Conservation (phyloP, 2,113 vertebrate species). For the Oplegnathus fasciatus region DNA sequence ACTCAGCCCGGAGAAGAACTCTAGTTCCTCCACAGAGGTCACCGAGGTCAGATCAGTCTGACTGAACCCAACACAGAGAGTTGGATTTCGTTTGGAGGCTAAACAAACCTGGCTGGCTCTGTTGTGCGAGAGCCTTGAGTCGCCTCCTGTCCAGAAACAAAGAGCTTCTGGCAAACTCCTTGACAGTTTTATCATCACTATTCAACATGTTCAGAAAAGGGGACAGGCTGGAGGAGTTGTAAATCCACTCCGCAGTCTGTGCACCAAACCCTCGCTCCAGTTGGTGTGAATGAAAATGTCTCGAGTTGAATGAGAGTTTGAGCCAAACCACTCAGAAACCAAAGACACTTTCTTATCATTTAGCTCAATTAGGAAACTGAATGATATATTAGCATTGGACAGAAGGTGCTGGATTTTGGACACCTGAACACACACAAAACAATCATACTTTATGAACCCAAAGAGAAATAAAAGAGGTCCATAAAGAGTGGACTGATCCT, state of each 20-base stretch:
- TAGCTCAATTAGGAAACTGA: not conserved
- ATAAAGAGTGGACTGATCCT: not conserved
- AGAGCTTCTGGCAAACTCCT: slow-evolving; percentile 31
- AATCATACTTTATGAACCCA: not conserved
- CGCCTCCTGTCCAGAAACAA: slow-evolving; percentile 20
- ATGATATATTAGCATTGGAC: not conserved
- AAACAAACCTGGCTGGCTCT: not conserved
- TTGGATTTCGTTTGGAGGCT: slow-evolving; percentile 15
- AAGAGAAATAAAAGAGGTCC: not conserved
- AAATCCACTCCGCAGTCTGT: slow-evolving; percentile 46
- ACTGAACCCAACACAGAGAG: not conserved
- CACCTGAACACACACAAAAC: not conserved
- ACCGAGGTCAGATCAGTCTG: slow-evolving; percentile 6
- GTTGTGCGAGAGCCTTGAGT: slow-evolving; percentile 11
- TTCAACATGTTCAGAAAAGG: slow-evolving; percentile 40
- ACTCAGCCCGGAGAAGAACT: not conserved
- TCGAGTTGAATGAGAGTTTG: slow-evolving; percentile 11
- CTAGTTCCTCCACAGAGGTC: not conserved
- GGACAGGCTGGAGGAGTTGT: slow-evolving; percentile 42
- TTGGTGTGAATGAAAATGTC: slow-evolving; percentile 47
- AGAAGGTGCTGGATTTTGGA: not conserved
- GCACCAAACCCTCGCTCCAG: slow-evolving; percentile 34
- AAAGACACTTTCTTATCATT: not conserved
- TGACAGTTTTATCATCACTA: slow-evolving; percentile 43
- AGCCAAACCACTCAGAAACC: slow-evolving; percentile 8